Base-by-base conservation (phyloP, 2,888 invertebrate species). In the Philereme transversata region DNA sequence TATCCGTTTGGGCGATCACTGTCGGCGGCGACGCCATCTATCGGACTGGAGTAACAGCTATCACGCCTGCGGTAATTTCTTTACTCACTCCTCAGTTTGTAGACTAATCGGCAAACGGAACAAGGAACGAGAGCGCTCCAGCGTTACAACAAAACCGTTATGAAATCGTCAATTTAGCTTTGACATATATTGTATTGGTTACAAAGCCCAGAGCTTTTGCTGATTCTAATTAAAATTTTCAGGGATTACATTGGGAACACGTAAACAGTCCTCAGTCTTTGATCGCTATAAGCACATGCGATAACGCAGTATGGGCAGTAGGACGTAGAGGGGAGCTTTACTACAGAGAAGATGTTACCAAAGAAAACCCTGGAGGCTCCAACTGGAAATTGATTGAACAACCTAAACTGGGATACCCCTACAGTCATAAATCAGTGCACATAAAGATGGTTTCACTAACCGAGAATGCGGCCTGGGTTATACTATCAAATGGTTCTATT, bases 311-410 rank as follows among this genome's bases (percentile, higher is more conserved):
- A 38, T 98, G 98, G 98, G 96, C 97, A 0, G 94, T 97, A 10
- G 97, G 97, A 0, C 94, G 95, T 75, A 97, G 97, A 88, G 98
- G 98, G 43, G 96, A 97, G 69, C 94, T 97, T 4, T 97, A 96
- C 82, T 96, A 95, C 88, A 93, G 98, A 70, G 93, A 95, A 74
- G 97, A 96, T 10, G 95, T 97, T 46, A 95, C 94, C 5, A 83
- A 90, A 67, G 93, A 94, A 36, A 95, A 95, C 79, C 95, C 95
- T 60, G 73, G 79, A 83, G 95, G 96, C 41, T 91, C 93, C 8
- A 94, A 94, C 59, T 98, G 98, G 98, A 95, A 96, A 76, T 93
- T 95, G 64, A 95, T 98, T 58, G 97, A 97, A 80, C 92, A 95
- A 5, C 87, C 90, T 33, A 92, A 89, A 65, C 76, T 70, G 49